These are phyloP conservation scores for Clepsis dumicolana DNA, from an alignment of 2,888 invertebrate species.

Conservation along the genomic window DNA sequence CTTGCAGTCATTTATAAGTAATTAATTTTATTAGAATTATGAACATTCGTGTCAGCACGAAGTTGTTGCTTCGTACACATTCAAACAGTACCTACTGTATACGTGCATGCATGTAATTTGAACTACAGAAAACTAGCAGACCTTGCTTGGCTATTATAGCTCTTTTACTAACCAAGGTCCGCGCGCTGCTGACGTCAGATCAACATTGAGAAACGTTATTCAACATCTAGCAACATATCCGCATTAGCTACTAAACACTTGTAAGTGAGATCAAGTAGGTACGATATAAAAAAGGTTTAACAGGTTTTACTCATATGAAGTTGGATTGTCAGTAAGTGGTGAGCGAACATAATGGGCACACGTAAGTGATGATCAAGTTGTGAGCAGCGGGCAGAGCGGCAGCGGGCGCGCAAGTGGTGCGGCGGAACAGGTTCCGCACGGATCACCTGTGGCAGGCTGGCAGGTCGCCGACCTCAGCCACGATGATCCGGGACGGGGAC, in stretches of 20 bases:
- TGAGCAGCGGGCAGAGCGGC: conserved; percentile 35
- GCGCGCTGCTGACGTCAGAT: conserved; percentile 71
- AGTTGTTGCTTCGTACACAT: background rate
- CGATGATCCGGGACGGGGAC: conserved; percentile 63
- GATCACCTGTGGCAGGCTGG: conserved; percentile 80
- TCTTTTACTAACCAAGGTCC: conserved; percentile 80
- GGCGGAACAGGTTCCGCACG: conserved; percentile 78
- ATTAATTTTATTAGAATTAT: background rate
- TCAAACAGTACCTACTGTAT: background rate
- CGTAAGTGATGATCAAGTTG: conserved; percentile 4
- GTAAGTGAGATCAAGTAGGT: background rate
- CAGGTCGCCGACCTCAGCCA: conserved; percentile 75
- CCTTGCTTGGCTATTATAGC: conserved; percentile 79
- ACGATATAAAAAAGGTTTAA: background rate
- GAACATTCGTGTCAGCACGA: background rate
- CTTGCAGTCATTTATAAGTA: background rate
- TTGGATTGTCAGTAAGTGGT: background rate
- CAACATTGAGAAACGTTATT: conserved; percentile 73
- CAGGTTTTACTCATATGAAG: background rate
- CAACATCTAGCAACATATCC: conserved; percentile 53
- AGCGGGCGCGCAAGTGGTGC: conserved; percentile 69
- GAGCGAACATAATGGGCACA: background rate
- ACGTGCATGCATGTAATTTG: conserved; percentile 28
- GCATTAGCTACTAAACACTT: conserved; percentile 2
- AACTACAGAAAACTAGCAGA: conserved; percentile 72